Percentiles rank a stretch among this genome's conserved stretches.
Conservation (phyloP, 2,797 vertebrate genomes). For the Lepus oiostolus region DNA sequence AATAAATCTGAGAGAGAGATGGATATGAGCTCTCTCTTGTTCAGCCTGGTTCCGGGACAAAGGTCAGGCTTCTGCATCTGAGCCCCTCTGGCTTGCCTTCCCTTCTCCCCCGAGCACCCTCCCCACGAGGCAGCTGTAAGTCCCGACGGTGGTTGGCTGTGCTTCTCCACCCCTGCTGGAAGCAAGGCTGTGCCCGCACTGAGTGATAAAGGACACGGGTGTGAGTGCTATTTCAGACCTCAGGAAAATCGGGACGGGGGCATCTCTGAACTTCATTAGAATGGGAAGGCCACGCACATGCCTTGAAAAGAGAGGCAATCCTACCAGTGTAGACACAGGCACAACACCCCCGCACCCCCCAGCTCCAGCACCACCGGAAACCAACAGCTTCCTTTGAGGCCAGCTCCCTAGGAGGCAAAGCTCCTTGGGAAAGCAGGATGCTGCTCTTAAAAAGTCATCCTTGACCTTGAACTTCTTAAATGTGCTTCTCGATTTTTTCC, state of each 20-base stretch:
- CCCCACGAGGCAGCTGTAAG: not conserved
- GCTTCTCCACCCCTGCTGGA: not conserved
- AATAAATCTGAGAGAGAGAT: too few species aligned
- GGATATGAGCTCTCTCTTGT: not conserved
- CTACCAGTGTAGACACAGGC: not conserved
- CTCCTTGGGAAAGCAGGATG: constrained; percentile 73
- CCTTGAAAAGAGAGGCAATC: not conserved
- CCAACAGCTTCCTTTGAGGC: not conserved
- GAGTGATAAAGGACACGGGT: not conserved
- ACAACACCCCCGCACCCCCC: not conserved
- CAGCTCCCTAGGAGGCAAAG: not conserved
- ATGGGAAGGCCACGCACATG: not conserved
- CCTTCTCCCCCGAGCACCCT: not conserved
- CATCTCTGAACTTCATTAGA: not conserved
- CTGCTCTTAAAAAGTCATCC: constrained; percentile 57
- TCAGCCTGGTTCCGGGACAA: not conserved
- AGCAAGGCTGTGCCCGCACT: accelerated
- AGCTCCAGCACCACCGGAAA: not conserved
- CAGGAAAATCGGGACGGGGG: not conserved
- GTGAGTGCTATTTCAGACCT: not conserved
- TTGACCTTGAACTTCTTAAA: constrained; percentile 77
- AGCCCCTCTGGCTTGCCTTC: too few species aligned
- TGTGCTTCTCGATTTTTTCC: constrained; percentile 68
- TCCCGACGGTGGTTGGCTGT: too few species aligned
- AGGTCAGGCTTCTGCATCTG: not conserved